Conservation (phyloP, 1,140 invertebrate genomes). For the Drosophila azteca region DNA sequence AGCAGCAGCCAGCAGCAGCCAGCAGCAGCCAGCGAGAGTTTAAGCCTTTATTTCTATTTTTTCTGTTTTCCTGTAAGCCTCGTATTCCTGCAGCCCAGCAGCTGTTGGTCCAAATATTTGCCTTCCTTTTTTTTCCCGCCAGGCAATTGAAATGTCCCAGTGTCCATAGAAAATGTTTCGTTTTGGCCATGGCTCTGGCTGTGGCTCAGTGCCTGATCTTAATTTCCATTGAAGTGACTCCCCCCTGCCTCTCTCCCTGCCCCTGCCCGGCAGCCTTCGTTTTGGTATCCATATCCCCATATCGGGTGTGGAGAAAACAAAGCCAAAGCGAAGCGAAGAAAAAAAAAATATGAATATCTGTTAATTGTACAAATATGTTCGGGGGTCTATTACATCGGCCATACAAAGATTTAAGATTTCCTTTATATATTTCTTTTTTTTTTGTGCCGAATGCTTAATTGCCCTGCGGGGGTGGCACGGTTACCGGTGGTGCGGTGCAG, state of each 20-base stretch:
- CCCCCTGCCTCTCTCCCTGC: not conserved
- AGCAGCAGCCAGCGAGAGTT: slow-evolving; percentile 43
- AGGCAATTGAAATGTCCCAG: slow-evolving; percentile 71
- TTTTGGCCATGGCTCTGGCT: slow-evolving; percentile 1
- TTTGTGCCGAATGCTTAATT: slow-evolving; percentile 26
- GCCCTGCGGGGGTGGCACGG: slow-evolving; percentile 23
- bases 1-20: not conserved
- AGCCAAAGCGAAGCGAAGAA: not conserved
- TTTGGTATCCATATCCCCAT: not conserved
- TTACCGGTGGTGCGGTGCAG: too few relatives aligned
- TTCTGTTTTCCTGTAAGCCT: not conserved
- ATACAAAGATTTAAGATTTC: slow-evolving; percentile 20
- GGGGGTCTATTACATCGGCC: slow-evolving; percentile 22
- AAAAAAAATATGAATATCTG: slow-evolving; percentile 30
- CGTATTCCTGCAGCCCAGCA: slow-evolving; percentile 34
- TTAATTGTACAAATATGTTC: slow-evolving; percentile 45
- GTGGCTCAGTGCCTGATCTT: slow-evolving; percentile 14
- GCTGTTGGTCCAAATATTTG: slow-evolving; percentile 39
- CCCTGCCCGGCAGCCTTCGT: too few relatives aligned
- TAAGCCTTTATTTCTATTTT: slow-evolving; percentile 13
- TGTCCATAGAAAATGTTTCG: slow-evolving; percentile 35
- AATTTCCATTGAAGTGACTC: slow-evolving; percentile 39
- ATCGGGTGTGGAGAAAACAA: slow-evolving; percentile 2
- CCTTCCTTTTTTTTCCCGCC: slow-evolving; percentile 18
- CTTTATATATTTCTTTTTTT: slow-evolving; percentile 1